Base-by-base conservation (phyloP, 1,140 invertebrate genomes). In the Cherax quadricarinatus region DNA sequence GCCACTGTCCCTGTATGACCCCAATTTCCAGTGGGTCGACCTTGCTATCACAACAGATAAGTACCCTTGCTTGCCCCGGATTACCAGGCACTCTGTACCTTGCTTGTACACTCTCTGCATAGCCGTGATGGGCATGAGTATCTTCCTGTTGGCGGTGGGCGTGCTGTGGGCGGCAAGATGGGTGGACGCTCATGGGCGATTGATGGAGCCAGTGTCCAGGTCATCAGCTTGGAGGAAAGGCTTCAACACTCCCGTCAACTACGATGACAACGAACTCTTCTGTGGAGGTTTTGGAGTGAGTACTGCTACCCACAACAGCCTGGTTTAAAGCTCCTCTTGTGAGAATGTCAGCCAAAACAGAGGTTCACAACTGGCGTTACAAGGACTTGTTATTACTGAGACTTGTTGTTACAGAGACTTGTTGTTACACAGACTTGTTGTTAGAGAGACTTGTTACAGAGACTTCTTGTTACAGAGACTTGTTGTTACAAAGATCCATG, bases 221-320 rank as follows among this genome's bases (percentile, higher is more conserved):
- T 94, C 94, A 48, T 94, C 90, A 4, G 93, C 94, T 86, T 95
- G 94, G 94, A 81, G 94, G 60, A 24, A 80, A 5, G 96, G 96
- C 18, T 97, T 96, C 94, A 94, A 96, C 83, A 96, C 96, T 9
- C 96, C 96, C 3, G 95, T 95, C 24, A 96, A 97, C 94, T 98
- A 98, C 95, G 98, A 98, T 94, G 98, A 99, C 94, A 97, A 98
- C 94, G 97, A 98, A 94, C 96, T 97, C 2, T 98, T 97, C 95
- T 99, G 98, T 94, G 98, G 98, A 3, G 98, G 98, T 24, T 70
- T 83, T n/a, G 48, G 82, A 41, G 88, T 89, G 48, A 78, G 88
- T 81, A 60, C 9, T 10, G 9, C 3, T 16, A 60, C 57, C 57
- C 30, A 41, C 30, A 41, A 41, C 30, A 41, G 30, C 30, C 30